Percentiles rank a stretch among this genome's conserved stretches.
Conservation (phyloP, 35 echinoderm and acorn worm species). For the Heliocidaris tuberculata region DNA sequence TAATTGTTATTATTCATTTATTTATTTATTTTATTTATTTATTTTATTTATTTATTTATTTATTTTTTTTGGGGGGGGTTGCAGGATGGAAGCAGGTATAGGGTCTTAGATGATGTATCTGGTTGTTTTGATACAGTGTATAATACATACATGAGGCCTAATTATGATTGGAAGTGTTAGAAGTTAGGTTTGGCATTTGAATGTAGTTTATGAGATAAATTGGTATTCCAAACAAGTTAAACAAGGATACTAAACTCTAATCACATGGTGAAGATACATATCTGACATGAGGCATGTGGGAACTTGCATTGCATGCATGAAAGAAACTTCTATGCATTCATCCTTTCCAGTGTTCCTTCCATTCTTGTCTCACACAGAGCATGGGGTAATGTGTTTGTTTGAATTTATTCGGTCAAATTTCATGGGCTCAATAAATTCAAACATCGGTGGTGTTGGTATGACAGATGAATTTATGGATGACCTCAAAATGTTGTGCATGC, state of each 20-base stretch:
- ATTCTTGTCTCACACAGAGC: neutral
- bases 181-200: neutral
- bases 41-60: too few relatives aligned
- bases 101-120: too few relatives aligned
- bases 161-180: neutral
- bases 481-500: neutral
- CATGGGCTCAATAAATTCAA: neutral
- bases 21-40: too few relatives aligned
- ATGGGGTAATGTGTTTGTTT: neutral
- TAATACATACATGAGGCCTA: neutral
- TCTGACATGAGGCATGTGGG: neutral
- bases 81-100: too few relatives aligned
- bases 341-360: neutral
- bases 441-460: neutral
- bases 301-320: neutral
- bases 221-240: neutral
- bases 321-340: neutral
- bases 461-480: neutral
- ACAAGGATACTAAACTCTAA: neutral
- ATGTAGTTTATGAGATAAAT: neutral
- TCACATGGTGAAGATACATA: neutral
- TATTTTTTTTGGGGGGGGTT: too few relatives aligned
- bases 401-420: too few relatives aligned
- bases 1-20: too few relatives aligned
- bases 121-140: too few relatives aligned